Percentiles rank a stretch among this genome's conserved stretches.
Conservation (phyloP, 2,797 vertebrate genomes). For the Lagocephalus sceleratus region DNA sequence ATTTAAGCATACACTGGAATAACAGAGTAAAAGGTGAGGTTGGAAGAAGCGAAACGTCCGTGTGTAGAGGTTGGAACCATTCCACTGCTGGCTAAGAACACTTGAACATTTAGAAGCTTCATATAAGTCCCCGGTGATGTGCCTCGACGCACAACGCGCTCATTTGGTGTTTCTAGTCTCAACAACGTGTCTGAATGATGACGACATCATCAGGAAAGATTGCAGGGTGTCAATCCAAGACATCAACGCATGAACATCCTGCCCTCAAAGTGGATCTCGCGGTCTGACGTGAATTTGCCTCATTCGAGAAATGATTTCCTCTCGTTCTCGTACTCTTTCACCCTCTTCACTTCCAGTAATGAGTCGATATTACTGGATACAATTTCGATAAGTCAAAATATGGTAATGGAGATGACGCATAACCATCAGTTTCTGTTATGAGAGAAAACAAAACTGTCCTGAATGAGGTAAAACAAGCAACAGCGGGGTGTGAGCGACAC, state of each 20-base stretch:
- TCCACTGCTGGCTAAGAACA: conserved; percentile 68
- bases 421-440: too few species aligned
- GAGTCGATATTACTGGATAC: too few species aligned
- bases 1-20: conserved; percentile 34
- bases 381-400: too few species aligned
- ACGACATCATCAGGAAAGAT: conserved; percentile 5
- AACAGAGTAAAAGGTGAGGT: background rate
- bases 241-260: background rate
- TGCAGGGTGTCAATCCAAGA: conserved; percentile 38
- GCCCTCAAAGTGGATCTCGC: background rate
- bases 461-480: conserved; percentile 6
- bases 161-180: conserved; percentile 46
- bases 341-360: too few species aligned
- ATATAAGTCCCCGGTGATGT: conserved; percentile 38
- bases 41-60: conserved; percentile 32
- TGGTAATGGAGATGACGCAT: too few species aligned
- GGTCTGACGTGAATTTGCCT: conserved; percentile 5
- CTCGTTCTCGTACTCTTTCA: too few species aligned
- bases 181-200: conserved; percentile 29
- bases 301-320: background rate
- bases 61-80: conserved; percentile 35
- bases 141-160: conserved; percentile 22
- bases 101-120: conserved; percentile 58
- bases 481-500: conserved; percentile 2
- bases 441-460: background rate